Base-by-base conservation (phyloP, 2,888 invertebrate genomes). In the Agrotis ipsilon region DNA sequence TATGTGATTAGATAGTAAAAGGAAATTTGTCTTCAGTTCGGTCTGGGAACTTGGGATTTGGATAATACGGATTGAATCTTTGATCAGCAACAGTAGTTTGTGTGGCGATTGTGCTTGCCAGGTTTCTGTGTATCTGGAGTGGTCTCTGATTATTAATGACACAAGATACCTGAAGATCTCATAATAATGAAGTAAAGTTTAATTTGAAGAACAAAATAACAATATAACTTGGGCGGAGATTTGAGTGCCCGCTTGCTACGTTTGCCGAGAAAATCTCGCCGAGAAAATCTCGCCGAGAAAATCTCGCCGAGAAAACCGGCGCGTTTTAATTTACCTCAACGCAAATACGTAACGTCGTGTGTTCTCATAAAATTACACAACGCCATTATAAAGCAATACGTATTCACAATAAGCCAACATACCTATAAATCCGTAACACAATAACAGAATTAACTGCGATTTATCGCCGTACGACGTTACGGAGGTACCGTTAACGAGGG, bases 371-470 rank as follows among this genome's bases (percentile, higher is more conserved):
- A 75, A 83, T 85, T 78, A 83, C 70, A 83, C 66, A 71, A 55
- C 59, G 72, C 72, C 70, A 86, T 85, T 86, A 85, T 79, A 82
- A 81, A 83, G 82, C 78, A 80, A 87, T 87, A 84, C 76, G 68
- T 84, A 88, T 88, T 90, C 86, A 86, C 83, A 90, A 89, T 87
- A 89, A 88, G 87, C 85, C 81, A 86, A 87, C 89, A 88, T 90
- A 89, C 86, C 77, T 86, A 90, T 92, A 91, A 92, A 91, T 92
- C 90, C 88, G 85, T 86, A 88, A 89, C 89, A 92, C 92, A 93
- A 94, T 94, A 93, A 92, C 91, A 91, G 91, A 93, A 94, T 94
- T 94, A 94, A 93, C 93, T 87, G 87, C 93, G 93, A 94, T 94
- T 95, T 94, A 94, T 93, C 90, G 85, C 62, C 74, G 88, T 87